These are phyloP conservation scores for Ganaspis brasiliensis DNA, from an alignment of 2,888 invertebrate species.

Conservation along the genomic window DNA sequence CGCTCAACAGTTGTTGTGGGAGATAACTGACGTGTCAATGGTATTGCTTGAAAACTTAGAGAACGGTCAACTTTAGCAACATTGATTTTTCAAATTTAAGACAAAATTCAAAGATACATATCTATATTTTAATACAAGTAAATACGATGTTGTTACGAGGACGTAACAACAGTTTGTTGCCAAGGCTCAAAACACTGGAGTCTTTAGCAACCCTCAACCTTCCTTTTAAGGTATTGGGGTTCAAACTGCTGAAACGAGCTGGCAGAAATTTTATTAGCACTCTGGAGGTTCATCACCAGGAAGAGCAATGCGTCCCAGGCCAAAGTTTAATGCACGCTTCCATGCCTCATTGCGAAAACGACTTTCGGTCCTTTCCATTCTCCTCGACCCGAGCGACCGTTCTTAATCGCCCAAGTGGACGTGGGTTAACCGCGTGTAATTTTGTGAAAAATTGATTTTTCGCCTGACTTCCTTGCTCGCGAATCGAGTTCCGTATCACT, in stretches of 20 bases:
- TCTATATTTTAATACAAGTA: no score
- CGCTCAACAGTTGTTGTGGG: no score
- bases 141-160: no score
- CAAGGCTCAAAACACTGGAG: no score
- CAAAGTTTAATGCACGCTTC: constrained; percentile 38
- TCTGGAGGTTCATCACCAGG: constrained; percentile 24
- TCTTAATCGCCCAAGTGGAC: constrained; percentile 36
- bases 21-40: no score
- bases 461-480: constrained; percentile 39
- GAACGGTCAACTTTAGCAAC: no score
- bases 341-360: constrained; percentile 42
- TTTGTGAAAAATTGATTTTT: constrained; percentile 43
- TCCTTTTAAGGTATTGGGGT: not conserved
- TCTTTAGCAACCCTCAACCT: not conserved
- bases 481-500: constrained; percentile 28
- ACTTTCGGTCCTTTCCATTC: constrained; percentile 37
- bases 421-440: constrained; percentile 39
- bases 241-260: constrained; percentile 13
- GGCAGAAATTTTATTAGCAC: constrained; percentile 33
- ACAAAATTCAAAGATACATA: no score
- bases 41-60: no score
- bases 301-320: constrained; percentile 40
- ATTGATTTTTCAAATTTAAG: no score
- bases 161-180: no score
- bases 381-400: constrained; percentile 7